Evolutionary conservation across 2,797 vertebrate genomes (phyloP).

Genomic region (Molossus alvarezi): DNA sequence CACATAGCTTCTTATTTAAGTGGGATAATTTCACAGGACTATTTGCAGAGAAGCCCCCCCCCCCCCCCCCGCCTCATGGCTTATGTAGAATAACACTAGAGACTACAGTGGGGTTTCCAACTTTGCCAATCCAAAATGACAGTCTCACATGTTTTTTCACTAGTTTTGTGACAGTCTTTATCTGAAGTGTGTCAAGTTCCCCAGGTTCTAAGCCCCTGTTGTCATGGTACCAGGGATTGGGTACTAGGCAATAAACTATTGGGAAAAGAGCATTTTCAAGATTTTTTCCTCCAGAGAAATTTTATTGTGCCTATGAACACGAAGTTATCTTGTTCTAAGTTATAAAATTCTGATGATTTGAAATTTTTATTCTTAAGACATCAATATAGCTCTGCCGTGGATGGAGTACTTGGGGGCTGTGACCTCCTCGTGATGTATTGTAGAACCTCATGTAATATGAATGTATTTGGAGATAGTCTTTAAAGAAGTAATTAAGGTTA

Average conservation of each 20-base stretch:
- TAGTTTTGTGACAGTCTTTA: slow-evolving; percentile 46
- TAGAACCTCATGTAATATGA: neutral
- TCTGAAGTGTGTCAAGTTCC: neutral
- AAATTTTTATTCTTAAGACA: slow-evolving; percentile 21
- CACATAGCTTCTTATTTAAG: slow-evolving; percentile 28
- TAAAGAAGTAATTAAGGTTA: slow-evolving; percentile 16
- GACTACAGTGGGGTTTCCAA: slow-evolving; percentile 30
- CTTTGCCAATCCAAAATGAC: slow-evolving; percentile 33
- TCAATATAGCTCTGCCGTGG: neutral
- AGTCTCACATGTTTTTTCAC: neutral
- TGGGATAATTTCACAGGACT: slow-evolving; percentile 15
- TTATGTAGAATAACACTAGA: slow-evolving; percentile 5
- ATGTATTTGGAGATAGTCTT: slow-evolving; percentile 21
- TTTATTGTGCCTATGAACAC: neutral
- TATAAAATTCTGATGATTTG: slow-evolving; percentile 27
- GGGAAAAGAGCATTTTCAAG: neutral
- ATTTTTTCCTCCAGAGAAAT: neutral
- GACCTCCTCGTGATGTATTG: neutral
- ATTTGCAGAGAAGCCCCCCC: slow-evolving; percentile 15
- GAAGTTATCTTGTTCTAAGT: neutral
- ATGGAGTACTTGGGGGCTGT: neutral
- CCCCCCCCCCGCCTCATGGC: neutral
- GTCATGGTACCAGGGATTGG: neutral
- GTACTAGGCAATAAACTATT: neutral
- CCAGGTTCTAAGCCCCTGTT: slow-evolving; percentile 2